Evolutionary conservation across 1,140 invertebrate species (phyloP).

Genomic region (Nasonia vitripennis): DNA sequence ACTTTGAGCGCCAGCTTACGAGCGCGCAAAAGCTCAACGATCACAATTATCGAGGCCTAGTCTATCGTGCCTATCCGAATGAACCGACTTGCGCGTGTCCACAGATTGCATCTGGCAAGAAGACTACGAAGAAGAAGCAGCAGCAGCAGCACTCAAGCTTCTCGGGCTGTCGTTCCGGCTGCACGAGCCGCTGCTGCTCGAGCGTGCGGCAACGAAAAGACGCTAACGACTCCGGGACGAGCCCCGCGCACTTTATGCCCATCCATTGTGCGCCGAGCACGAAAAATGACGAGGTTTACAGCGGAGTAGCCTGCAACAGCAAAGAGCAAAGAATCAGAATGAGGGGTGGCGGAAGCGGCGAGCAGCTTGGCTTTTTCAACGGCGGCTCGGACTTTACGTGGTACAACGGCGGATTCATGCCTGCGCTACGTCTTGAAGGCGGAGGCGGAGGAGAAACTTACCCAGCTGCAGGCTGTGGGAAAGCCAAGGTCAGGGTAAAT

Average conservation of each 20-base stretch:
- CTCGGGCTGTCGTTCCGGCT: slow-evolving; percentile 57
- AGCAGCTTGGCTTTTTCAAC: slow-evolving; percentile 16
- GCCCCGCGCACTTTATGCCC: not conserved
- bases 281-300: slow-evolving; percentile 9
- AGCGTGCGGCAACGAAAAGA: slow-evolving; percentile 23
- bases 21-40: slow-evolving; percentile 66
- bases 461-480: slow-evolving; percentile 13
- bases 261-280: not conserved
- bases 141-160: not conserved
- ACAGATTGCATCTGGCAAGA: slow-evolving; percentile 44
- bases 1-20: slow-evolving; percentile 60
- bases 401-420: slow-evolving; percentile 37
- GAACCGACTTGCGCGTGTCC: slow-evolving; percentile 62
- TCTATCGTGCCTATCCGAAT: slow-evolving; percentile 65
- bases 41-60: slow-evolving; percentile 57
- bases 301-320: not conserved
- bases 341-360: slow-evolving; percentile 51
- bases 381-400: slow-evolving; percentile 44
- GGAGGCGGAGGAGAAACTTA: slow-evolving; percentile 37
- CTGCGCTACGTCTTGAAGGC: slow-evolving; percentile 50
- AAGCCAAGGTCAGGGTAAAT: not conserved
- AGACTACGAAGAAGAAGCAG: not conserved
- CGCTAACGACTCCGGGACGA: slow-evolving; percentile 20
- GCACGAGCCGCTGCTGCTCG: slow-evolving; percentile 57
- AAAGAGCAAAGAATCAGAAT: slow-evolving; percentile 40